Evolutionary conservation across 2,888 invertebrate species (phyloP).

Genomic region (Nymphalis c-album): DNA sequence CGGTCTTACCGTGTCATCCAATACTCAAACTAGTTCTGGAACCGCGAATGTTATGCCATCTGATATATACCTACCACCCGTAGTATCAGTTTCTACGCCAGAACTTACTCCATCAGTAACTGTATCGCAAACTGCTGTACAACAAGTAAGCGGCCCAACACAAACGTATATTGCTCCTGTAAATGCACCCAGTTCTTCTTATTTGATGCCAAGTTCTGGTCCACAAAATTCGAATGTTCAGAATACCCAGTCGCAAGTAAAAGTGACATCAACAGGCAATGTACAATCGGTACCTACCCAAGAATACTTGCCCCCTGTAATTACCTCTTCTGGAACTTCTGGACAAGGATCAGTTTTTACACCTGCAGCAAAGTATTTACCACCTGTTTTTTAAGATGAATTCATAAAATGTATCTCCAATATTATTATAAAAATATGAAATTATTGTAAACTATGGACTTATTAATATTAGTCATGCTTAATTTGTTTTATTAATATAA

Average conservation of each 20-base stretch:
- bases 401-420: too few relatives aligned
- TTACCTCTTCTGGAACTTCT: conserved; percentile 30
- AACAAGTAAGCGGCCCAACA: conserved; percentile 11
- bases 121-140: conserved; percentile 25
- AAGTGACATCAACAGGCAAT: conserved; percentile 19
- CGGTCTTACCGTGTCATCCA: conserved; percentile 39
- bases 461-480: too few relatives aligned
- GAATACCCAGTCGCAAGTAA: conserved; percentile 25
- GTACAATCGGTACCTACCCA: conserved; percentile 25
- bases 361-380: conserved; percentile 65
- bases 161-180: conserved; percentile 27
- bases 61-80: conserved; percentile 51
- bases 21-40: conserved; percentile 36
- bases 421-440: too few relatives aligned
- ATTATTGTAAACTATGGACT: too few relatives aligned
- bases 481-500: neutral
- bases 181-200: conserved; percentile 41
- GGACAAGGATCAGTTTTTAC: conserved; percentile 46
- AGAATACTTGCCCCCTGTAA: conserved; percentile 53
- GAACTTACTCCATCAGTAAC: conserved; percentile 15
- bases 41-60: conserved; percentile 36
- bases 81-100: conserved; percentile 33
- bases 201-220: conserved; percentile 43
- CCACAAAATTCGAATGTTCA: conserved; percentile 29
- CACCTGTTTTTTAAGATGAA: conserved; percentile 51